These are phyloP conservation scores for Marasmarcha lunaedactyla DNA, from an alignment of 2,888 invertebrate genomes.

Conservation along the genomic window DNA sequence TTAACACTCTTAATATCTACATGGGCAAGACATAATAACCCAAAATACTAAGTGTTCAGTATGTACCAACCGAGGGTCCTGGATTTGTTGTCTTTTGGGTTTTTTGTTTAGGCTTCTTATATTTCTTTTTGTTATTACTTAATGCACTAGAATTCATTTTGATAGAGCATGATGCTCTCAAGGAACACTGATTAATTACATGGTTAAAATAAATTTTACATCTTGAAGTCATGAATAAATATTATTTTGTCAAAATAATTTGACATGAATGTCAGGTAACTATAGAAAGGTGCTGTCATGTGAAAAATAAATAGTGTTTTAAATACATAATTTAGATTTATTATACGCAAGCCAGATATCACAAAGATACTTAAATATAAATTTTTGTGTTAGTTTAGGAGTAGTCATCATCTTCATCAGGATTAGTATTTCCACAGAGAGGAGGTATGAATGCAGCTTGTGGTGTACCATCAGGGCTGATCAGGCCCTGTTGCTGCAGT, in stretches of 20 bases:
- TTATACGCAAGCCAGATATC: no score
- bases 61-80: slow-evolving; percentile 18
- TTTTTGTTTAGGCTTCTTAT: slow-evolving; percentile 38
- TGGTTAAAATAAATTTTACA: slow-evolving; percentile 2
- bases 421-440: slow-evolving; percentile 36
- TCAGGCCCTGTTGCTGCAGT: slow-evolving; percentile 73
- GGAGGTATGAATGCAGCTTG: slow-evolving; percentile 48
- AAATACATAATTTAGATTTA: no score
- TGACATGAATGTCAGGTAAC: neutral
- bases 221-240: neutral
- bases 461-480: slow-evolving; percentile 39
- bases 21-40: no score
- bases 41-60: no score
- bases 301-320: no score
- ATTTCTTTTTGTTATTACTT: slow-evolving; percentile 35
- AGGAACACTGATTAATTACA: neutral
- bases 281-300: no score
- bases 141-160: slow-evolving; percentile 34
- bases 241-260: neutral
- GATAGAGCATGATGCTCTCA: slow-evolving; percentile 24
- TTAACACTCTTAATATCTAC: no score
- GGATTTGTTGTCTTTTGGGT: slow-evolving; percentile 31
- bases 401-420: slow-evolving; percentile 66
- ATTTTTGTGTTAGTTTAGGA: slow-evolving; percentile 26
- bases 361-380: no score